phyloP scores from a whole-genome alignment of 2,113 vertebrate species.

The Carassius gibelio region DNA sequence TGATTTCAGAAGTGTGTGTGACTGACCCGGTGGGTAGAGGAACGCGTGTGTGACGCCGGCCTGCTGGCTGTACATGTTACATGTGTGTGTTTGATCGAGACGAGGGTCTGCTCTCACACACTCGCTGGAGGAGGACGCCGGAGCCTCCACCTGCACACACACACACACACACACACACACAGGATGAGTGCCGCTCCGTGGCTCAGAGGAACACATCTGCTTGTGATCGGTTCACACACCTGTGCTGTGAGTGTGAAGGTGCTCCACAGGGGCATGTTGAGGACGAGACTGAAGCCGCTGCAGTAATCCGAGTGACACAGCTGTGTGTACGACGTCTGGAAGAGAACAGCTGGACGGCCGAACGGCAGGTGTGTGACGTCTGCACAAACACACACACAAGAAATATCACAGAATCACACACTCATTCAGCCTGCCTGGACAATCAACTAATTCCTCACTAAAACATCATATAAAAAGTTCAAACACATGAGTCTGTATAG shows the following conservation, averaged over 20 bases:
- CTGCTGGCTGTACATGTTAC: constrained; percentile 78
- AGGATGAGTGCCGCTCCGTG: too few species aligned
- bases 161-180: neutral
- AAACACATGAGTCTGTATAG: too few species aligned
- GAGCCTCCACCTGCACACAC: constrained; percentile 58
- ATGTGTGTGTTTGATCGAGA: constrained; percentile 85
- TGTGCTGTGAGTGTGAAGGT: constrained; percentile 76
- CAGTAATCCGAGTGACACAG: constrained; percentile 89
- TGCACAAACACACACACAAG: constrained; percentile 6
- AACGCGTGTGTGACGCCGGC: constrained; percentile 82
- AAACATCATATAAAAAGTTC: neutral
- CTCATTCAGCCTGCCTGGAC: neutral
- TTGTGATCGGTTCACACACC: neutral
- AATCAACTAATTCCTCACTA: neutral
- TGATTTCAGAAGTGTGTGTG: neutral
- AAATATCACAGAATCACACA: too few species aligned
- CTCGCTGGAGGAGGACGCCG: constrained; percentile 13
- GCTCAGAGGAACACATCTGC: neutral
- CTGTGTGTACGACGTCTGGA: constrained; percentile 84
- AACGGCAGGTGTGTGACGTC: constrained; percentile 86
- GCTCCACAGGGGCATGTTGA: constrained; percentile 92
- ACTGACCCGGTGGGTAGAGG: constrained; percentile 92
- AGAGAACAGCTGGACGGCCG: constrained; percentile 89
- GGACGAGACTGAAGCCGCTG: constrained; percentile 89
- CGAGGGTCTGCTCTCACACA: constrained; percentile 87